These are phyloP conservation scores for Octomys mimax DNA, from an alignment of 2,797 vertebrate genomes.

Conservation along the genomic window DNA sequence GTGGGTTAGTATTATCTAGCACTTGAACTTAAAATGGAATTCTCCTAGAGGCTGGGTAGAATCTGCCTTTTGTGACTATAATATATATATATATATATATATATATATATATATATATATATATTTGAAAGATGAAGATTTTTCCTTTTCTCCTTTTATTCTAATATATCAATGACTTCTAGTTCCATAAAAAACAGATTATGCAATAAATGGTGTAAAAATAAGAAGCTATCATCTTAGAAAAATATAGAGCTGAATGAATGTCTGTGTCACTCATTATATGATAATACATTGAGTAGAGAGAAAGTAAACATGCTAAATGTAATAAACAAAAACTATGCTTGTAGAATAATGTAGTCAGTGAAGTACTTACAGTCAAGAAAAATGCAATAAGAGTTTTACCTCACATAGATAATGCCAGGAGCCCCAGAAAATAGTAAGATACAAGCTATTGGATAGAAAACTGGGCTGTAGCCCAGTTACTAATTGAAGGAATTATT, in stretches of 20 bases:
- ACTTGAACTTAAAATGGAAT: conserved; percentile 55
- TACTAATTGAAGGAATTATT: conserved; percentile 86
- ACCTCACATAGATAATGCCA: neutral
- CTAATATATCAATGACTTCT: conserved; percentile 21
- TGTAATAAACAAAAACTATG: neutral
- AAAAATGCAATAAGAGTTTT: neutral
- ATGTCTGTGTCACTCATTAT: neutral
- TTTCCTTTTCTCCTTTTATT: conserved; percentile 44
- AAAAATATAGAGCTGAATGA: neutral
- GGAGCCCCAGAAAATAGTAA: neutral
- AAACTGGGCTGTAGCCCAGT: conserved; percentile 86
- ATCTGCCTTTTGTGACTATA: neutral
- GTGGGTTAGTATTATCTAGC: neutral
- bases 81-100: no score
- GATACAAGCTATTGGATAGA: conserved; percentile 66
- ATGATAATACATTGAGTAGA: neutral
- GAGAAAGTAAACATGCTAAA: conserved; percentile 2
- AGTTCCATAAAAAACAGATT: conserved; percentile 43
- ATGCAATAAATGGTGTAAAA: conserved; percentile 35
- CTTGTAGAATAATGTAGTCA: neutral
- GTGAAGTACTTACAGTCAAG: neutral
- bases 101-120: no score
- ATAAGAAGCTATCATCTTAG: neutral
- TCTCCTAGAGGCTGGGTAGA: conserved; percentile 33
- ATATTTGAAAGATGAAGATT: conserved; percentile 45